A percentile compares a stretch with the other conserved stretches of the same genome.
phyloP scores from a whole-genome alignment of 2,888 invertebrate species.

The Blera fallax region DNA sequence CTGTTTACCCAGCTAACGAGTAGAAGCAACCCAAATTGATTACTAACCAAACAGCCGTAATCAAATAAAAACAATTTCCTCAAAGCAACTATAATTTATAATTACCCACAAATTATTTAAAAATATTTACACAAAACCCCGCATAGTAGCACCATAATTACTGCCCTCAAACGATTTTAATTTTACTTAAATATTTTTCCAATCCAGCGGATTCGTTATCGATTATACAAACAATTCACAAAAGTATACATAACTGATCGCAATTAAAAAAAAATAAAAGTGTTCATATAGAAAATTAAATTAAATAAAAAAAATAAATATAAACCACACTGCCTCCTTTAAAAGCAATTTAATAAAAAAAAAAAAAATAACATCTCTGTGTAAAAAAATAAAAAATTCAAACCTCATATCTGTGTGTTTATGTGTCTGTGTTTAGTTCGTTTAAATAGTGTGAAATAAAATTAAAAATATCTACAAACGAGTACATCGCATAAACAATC shows the following conservation, averaged over 20 bases:
- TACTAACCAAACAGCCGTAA: background rate
- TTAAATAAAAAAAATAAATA: constrained; percentile 2
- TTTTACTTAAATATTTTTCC: background rate
- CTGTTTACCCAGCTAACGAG: background rate
- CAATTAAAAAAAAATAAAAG: constrained; percentile 23
- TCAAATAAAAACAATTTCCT: background rate
- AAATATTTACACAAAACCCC: background rate
- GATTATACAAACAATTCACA: background rate
- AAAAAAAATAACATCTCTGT: constrained; percentile 8
- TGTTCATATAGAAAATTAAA: constrained; percentile 42
- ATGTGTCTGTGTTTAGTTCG: constrained; percentile 5
- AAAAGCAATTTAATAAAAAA: constrained; percentile 38
- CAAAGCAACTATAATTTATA: background rate
- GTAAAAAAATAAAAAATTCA: background rate
- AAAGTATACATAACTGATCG: background rate
- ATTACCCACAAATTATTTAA: constrained; percentile 4
- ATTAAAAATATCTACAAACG: background rate
- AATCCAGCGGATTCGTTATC: background rate
- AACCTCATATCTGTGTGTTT: background rate
- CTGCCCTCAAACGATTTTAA: background rate
- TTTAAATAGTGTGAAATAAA: constrained; percentile 11
- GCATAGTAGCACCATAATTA: background rate
- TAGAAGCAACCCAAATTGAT: background rate
- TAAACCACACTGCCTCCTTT: constrained; percentile 52
- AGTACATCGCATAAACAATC: constrained; percentile 3